Percentiles rank a stretch among this genome's conserved stretches.
phyloP scores from a whole-genome alignment of 2,113 vertebrate genomes.

The Motacilla alba region DNA sequence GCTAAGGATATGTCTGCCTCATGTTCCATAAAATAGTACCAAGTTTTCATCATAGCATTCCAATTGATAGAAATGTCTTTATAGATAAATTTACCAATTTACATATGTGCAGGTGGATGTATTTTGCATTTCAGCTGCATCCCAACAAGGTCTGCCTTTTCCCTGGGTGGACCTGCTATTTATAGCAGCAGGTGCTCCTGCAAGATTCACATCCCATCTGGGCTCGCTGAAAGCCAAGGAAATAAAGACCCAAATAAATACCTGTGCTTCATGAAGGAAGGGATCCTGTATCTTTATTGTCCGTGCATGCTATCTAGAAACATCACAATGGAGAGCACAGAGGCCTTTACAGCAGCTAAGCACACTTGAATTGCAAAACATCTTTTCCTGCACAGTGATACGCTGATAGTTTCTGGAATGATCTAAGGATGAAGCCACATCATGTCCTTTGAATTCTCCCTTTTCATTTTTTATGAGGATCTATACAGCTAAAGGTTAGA shows the following conservation, averaged over 20 bases:
- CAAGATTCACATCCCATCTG: not conserved
- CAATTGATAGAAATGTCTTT: not conserved
- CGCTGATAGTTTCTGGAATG: not conserved
- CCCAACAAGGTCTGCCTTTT: not conserved
- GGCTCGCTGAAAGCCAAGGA: not conserved
- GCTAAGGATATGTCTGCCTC: not conserved
- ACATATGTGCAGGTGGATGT: rapidly evolving
- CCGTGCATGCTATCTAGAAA: not conserved
- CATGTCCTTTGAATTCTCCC: not conserved
- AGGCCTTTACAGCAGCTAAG: not conserved
- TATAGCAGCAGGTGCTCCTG: not conserved
- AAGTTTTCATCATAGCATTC: not conserved
- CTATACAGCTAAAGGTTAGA: not conserved
- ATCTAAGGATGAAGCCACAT: not conserved
- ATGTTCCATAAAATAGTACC: not conserved
- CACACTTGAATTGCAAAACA: not conserved
- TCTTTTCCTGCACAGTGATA: not conserved
- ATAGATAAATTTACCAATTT: not conserved
- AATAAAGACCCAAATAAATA: not conserved
- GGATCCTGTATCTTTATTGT: not conserved
- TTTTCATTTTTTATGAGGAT: not conserved
- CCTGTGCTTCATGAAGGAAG: not conserved
- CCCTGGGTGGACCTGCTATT: not conserved
- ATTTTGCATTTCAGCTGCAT: not conserved
- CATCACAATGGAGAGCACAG: not conserved